Evolutionary conservation across 2,797 vertebrate species (phyloP), one percentile per base, ranked within the genome.

Genomic region (Microctenopoma lineatum): DNA sequence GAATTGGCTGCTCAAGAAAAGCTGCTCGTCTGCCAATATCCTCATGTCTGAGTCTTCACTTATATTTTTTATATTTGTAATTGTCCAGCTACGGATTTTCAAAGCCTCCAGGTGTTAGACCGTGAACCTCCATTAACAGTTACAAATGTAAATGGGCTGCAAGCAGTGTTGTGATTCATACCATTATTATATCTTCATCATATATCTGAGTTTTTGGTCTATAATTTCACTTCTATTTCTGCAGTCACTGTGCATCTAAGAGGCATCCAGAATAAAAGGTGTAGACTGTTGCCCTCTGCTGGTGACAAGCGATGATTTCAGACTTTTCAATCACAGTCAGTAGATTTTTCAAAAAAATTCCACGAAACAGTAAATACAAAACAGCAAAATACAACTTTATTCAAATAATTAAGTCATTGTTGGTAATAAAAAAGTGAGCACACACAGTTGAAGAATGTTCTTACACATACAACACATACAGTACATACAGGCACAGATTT

Each of bases 381-480:
- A 78, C 73, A 83, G 70, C 73, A 83, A 87, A 89, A 90, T 80
- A 90, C 58, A 83, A 57, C 75, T 91, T 92, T 91, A 91, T 88
- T 89, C 73, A 87, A 80, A 90, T 34, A 56, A 81, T 88, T 82
- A 83, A 80, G 59, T 82, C 38, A 64, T 84, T 66, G 15, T 66
- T 58, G 60, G 79, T 79, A 9, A 34, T 34, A 34, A 34, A 83
- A 79, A 73, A 59, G 59, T 46, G 1, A 84, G 76, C 74, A 69
- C 29, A 75, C 5, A 25, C 38, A 34, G 51, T 36, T 66, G 50
- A 41, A 18, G 34, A 29, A 81, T 51, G 66, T 52, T 57, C 45
- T 32, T 27, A 57, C 2, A 71, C 54, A 34, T 65, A 84, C 83
- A 83, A 57, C 2, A 71, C 54, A 34, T 65, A 84, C 83, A 83